Evolutionary conservation across 2,797 vertebrate species (phyloP).

Genomic region (Notolabrus celidotus): DNA sequence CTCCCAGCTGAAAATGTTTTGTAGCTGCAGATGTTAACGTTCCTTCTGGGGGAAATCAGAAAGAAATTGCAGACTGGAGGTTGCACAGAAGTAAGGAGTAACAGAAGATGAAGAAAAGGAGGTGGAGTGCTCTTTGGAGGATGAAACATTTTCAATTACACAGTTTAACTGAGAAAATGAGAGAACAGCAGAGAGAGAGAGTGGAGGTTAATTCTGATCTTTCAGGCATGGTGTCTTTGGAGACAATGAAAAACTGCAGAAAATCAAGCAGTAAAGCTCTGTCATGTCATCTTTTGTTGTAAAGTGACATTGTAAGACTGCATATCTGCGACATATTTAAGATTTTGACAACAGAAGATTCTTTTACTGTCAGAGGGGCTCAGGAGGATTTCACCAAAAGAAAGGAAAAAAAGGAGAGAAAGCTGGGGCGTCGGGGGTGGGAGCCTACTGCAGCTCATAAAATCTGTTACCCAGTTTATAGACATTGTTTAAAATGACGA

Average conservation of each 20-base stretch:
- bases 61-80: conserved; percentile 1
- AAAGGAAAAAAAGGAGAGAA: background rate
- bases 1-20: conserved; percentile 21
- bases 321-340: background rate
- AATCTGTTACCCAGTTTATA: no score
- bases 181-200: background rate
- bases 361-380: background rate
- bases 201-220: conserved; percentile 16
- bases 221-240: conserved; percentile 1
- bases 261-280: background rate
- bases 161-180: conserved; percentile 28
- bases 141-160: conserved; percentile 30
- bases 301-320: background rate
- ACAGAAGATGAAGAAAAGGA: conserved; percentile 9
- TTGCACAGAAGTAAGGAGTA: conserved; percentile 34
- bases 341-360: background rate
- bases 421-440: background rate
- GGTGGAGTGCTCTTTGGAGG: background rate
- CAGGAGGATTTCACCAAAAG: background rate
- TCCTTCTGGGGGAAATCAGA: conserved; percentile 2
- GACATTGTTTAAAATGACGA: no score
- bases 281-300: background rate
- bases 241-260: background rate
- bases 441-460: background rate
- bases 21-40: conserved; percentile 22